Evolutionary conservation across 2,113 vertebrate genomes (phyloP).

Genomic region (Morphnarchus princeps): DNA sequence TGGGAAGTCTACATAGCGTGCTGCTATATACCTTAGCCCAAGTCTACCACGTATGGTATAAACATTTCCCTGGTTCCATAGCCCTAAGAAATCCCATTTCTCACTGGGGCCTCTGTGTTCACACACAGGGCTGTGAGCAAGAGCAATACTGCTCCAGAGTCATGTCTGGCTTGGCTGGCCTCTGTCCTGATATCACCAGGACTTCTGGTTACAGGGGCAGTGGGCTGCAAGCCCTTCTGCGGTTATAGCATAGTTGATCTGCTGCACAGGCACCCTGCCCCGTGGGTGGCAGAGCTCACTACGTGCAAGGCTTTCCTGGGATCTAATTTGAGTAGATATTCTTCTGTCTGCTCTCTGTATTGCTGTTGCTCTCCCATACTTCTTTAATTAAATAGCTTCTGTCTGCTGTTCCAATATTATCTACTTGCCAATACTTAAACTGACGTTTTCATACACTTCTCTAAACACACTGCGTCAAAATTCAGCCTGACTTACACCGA

Average conservation of each 20-base stretch:
- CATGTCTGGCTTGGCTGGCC: fast-evolving
- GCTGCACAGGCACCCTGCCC: not conserved
- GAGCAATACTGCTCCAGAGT: not conserved
- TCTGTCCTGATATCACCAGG: not conserved
- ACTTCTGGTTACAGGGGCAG: not conserved
- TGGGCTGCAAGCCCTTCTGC: no score
- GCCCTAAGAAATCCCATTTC: not conserved
- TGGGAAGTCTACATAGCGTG: not conserved
- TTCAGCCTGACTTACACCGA: fast-evolving
- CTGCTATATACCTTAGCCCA: not conserved
- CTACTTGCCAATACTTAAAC: not conserved
- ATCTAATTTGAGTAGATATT: not conserved
- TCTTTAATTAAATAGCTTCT: not conserved
- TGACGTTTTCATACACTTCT: not conserved
- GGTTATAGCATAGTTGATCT: not conserved
- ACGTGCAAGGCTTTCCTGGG: not conserved
- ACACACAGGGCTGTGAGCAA: not conserved
- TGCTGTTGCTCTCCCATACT: not conserved
- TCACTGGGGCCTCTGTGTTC: not conserved
- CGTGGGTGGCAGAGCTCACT: not conserved
- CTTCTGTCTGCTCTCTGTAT: not conserved
- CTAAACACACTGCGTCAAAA: not conserved
- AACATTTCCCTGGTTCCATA: not conserved
- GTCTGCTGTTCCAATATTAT: not conserved
- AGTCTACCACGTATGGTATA: not conserved